Evolutionary conservation across 2,888 invertebrate species (phyloP), one percentile per base, ranked within the genome.

Genomic region (Drosophila niveifrons): DNA sequence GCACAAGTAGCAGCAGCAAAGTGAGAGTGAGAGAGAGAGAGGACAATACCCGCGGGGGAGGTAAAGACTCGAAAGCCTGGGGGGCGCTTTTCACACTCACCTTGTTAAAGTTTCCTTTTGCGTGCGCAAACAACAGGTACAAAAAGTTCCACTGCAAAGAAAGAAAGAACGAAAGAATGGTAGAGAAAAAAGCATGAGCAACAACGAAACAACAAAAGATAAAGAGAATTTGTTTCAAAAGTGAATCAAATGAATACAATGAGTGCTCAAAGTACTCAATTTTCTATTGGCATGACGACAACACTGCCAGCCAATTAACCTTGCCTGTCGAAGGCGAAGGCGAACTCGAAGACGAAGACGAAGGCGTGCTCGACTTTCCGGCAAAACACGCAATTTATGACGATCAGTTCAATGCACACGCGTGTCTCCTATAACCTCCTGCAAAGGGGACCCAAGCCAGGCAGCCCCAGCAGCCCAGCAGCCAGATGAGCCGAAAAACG

Each of bases 381-480:
- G 6, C 34, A 48, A 41, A 48, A 34, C 28, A 29, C 10, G 64
- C 86, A 70, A 83, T 85, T 80, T 80, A 88, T 82, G 82, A 80
- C 59, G 86, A 80, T 66, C 86, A 72, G 88, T 82, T 85, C 77
- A 85, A 56, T 80, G 85, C 75, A 84, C 72, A 84, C 70, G 85
- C 76, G 58, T 66, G 66, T 29, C 11, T 46, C 43, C 44, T 70
- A n/a, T 4, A 75, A 81, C 87, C 81, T 82, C 86, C 88, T 88
- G 88, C 85, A 72, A 67, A 66, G 88, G 66, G 52, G 51, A 66
- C 28, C 55, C 55, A 65, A 66, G 65, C 56, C 74, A 48, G 46
- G 50, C 52, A 50, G 50, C 46, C 46, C 34, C 8, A 48, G 41
- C 41, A 28, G 36, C 13, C 52, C 47, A 50, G 41, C 41, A 28